These are phyloP conservation scores for Sternarchorhynchus goeldii DNA, from an alignment of 2,797 vertebrate species.

Conservation along the genomic window DNA sequence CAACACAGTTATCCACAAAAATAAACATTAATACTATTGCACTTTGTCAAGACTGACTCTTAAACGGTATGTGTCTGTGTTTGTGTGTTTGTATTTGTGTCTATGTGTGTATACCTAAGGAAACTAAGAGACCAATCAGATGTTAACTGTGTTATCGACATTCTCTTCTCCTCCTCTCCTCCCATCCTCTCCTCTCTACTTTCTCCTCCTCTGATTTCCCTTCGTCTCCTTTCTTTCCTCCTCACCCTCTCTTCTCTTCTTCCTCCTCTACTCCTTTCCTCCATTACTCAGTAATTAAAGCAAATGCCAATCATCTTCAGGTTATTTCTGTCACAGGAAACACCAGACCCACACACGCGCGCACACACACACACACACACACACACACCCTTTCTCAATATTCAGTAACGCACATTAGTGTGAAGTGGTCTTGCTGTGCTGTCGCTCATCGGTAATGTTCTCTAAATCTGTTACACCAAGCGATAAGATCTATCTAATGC, in stretches of 20 bases:
- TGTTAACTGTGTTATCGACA: slow-evolving; percentile 10
- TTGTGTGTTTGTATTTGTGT: slow-evolving; percentile 3
- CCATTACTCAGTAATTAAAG: slow-evolving; percentile 5
- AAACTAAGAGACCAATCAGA: not conserved
- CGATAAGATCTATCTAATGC: no score
- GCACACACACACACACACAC: slow-evolving; percentile 4
- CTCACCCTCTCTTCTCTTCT: slow-evolving; percentile 8
- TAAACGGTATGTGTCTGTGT: slow-evolving; percentile 7
- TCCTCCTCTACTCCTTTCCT: no score
- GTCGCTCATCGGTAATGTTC: not conserved
- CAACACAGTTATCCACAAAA: slow-evolving; percentile 69
- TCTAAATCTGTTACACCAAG: no score
- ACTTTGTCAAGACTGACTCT: slow-evolving; percentile 33
- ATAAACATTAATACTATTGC: slow-evolving; percentile 64
- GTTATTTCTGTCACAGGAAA: slow-evolving; percentile 45
- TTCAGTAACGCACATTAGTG: not conserved
- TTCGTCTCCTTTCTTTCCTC: slow-evolving; percentile 1
- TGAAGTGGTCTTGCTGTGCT: not conserved
- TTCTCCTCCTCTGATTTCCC: not conserved
- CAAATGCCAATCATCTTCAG: slow-evolving; percentile 39
- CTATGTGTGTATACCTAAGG: not conserved
- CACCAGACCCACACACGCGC: slow-evolving; percentile 23
- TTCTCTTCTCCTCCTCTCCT: not conserved
- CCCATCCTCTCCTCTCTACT: not conserved
- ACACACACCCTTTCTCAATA: not conserved